These are phyloP conservation scores for Aythya baeri DNA, from an alignment of 2,113 vertebrate genomes.

Conservation along the genomic window DNA sequence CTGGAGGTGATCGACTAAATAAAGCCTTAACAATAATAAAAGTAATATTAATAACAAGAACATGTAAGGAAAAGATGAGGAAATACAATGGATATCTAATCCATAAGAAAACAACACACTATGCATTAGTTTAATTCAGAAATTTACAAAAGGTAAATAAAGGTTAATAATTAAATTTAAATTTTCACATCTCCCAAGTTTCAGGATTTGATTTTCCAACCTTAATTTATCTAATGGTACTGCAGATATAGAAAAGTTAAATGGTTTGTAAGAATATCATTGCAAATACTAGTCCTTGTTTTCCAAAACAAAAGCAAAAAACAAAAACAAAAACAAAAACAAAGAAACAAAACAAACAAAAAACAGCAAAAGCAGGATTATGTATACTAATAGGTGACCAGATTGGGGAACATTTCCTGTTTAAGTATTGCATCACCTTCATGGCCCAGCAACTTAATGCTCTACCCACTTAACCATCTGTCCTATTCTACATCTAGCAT, in stretches of 20 bases:
- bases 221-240: background rate
- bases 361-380: background rate
- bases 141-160: background rate
- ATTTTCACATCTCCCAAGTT: background rate
- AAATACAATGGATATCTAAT: background rate
- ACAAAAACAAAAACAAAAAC: no score
- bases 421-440: background rate
- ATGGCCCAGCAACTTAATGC: constrained; percentile 7
- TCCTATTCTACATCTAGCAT: background rate
- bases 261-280: background rate
- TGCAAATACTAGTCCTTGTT: background rate
- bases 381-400: background rate
- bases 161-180: background rate
- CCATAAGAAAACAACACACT: background rate
- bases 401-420: constrained; percentile 4
- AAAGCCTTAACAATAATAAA: background rate
- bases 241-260: background rate
- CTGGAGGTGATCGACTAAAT: background rate
- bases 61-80: background rate
- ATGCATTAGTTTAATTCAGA: background rate
- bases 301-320: background rate
- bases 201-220: background rate
- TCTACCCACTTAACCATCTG: constrained; percentile 54
- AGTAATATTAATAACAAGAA: background rate
- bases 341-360: no score